Base-by-base conservation (phyloP, 2,888 invertebrate species). In the Agonopterix alstromeriana region DNA sequence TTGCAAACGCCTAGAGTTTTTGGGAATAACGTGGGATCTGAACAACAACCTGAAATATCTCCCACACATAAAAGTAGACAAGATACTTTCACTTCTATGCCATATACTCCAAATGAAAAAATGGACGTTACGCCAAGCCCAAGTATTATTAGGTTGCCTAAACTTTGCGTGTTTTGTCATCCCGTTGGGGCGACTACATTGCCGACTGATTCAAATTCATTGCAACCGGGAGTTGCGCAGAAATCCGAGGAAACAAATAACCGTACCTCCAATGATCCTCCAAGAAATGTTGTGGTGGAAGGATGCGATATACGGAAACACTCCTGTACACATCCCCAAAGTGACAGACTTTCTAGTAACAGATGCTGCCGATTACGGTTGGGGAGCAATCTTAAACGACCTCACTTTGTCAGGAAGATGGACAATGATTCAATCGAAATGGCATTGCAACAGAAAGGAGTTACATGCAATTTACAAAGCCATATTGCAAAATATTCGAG, bases 361-460 rank as follows among this genome's bases (percentile, higher is more conserved):
- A 12, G 55, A 60, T 27, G 53, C 56, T 2, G 52, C 53, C 10
- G 52, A 49, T 10, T 35, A 45, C 4, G 56, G 43, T 10, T 57
- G 57, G 57, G 57, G 55, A 8, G 61, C 58, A 2, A 54, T 55
- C 0, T 12, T 62, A 10, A 54, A 59, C 50, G 36, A 47, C 3
- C 9, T 41, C 0, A 8, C 41, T 1, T 46, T 62, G 8, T 46
- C 54, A 9, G 61, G 56, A 1, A 47, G 0, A 5, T 61, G 59
- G 60, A 10, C 41, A 3, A 3, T 3, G 1, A 1, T 43, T 1
- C 58, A 62, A 42, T 42, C 8, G 36, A 1, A 7, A 4, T 61
- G 57, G 57, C 61, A 64, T 36, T 53, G 48, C 14, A 61, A 62
- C 47, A 17, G 35, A 10, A 60, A 61, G 43, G 59, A 63, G 12